A percentile compares a stretch with the other conserved stretches of the same genome.
phyloP scores from a whole-genome alignment of 2,797 vertebrate genomes.

The Pseudomugil tenellus region DNA sequence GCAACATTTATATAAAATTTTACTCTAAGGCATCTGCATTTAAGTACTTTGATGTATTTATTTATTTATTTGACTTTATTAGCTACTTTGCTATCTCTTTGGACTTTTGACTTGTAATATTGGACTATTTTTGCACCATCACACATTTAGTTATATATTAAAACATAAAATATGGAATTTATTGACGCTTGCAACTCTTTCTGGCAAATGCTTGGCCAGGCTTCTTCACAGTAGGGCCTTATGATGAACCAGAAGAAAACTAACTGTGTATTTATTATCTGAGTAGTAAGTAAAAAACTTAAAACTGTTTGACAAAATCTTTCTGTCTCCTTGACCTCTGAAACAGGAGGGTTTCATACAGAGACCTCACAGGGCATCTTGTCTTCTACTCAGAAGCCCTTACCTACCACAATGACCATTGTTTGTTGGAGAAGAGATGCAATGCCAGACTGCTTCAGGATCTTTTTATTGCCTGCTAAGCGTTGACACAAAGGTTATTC shows the following conservation, averaged over 20 bases:
- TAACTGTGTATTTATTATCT: background rate
- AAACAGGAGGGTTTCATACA: background rate
- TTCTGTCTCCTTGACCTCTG: background rate
- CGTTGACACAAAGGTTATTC: background rate
- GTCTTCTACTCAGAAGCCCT: background rate
- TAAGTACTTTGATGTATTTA: background rate
- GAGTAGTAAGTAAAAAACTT: background rate
- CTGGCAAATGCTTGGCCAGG: background rate
- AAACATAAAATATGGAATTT: background rate
- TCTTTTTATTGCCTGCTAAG: slow-evolving; percentile 3
- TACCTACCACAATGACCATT: background rate
- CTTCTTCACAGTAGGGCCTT: background rate
- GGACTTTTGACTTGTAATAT: background rate
- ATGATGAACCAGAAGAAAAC: background rate
- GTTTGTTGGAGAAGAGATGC: background rate
- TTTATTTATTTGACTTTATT: background rate
- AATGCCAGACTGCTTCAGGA: background rate
- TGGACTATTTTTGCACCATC: background rate
- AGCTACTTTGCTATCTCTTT: background rate
- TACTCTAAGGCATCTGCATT: background rate
- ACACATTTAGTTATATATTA: background rate
- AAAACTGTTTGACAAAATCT: background rate
- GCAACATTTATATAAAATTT: background rate
- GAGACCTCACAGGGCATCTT: background rate
- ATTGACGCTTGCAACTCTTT: background rate